Conservation (phyloP, 2,888 invertebrate genomes). For the Kryphioiulus occultus region DNA sequence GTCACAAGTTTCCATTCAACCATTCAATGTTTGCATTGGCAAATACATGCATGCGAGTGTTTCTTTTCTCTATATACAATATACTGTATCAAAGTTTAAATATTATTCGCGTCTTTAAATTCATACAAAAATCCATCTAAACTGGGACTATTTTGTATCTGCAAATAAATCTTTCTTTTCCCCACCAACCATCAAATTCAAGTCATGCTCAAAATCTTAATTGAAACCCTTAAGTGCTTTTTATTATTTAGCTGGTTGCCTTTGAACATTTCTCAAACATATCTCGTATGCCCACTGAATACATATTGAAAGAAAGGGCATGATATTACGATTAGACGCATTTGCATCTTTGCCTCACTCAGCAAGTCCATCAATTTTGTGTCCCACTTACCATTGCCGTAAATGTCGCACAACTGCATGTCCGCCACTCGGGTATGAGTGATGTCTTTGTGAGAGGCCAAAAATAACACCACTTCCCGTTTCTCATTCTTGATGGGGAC, state of each 20-base stretch:
- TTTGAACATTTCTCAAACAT: neutral
- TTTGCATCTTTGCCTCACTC: neutral
- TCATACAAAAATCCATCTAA: no score
- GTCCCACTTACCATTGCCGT: conserved; percentile 55
- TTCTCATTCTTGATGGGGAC: conserved; percentile 99
- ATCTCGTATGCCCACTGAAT: neutral
- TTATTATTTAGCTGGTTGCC: neutral
- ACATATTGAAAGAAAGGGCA: neutral
- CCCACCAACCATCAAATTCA: neutral
- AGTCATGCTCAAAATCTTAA: neutral
- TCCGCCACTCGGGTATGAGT: conserved; percentile 89
- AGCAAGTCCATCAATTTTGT: neutral
- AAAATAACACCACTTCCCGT: conserved; percentile 92
- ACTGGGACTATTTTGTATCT: neutral
- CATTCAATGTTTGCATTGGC: no score
- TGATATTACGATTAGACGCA: neutral
- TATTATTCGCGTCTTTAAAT: no score
- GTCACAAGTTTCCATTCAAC: no score
- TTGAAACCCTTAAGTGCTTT: neutral
- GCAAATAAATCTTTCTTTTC: neutral
- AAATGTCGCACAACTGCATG: conserved; percentile 63
- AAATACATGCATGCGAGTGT: no score
- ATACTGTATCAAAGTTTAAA: no score
- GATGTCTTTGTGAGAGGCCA: conserved; percentile 96
- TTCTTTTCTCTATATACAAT: no score